A percentile compares a stretch with the other conserved stretches of the same genome.
phyloP scores from a whole-genome alignment of 2,113 vertebrate species.

The Gnathonemus echidnorhynchus region DNA sequence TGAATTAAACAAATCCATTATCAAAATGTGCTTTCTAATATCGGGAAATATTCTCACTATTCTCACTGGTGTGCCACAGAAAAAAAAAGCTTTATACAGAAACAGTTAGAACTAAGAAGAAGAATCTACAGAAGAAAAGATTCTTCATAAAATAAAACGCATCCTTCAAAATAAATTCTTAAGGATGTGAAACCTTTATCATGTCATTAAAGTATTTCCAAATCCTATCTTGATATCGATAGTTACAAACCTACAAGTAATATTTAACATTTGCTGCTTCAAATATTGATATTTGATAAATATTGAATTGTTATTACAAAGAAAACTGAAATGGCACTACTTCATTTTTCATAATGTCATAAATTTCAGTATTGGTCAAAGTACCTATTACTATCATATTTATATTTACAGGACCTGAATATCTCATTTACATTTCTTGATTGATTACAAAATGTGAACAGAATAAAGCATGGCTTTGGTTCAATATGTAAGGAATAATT shows the following conservation, averaged over 20 bases:
- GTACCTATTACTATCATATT: background rate
- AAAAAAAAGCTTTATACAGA: constrained; percentile 26
- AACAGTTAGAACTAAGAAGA: background rate
- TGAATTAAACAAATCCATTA: constrained; percentile 46
- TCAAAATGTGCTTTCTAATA: constrained; percentile 34
- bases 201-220: background rate
- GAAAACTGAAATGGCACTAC: background rate
- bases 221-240: background rate
- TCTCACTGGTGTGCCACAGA: constrained; percentile 16
- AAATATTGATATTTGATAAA: background rate
- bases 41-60: constrained; percentile 32
- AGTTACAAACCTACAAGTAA: background rate
- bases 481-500: too few relatives aligned
- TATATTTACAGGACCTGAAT: background rate
- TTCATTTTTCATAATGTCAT: background rate
- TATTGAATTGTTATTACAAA: background rate
- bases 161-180: background rate
- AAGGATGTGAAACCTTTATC: background rate
- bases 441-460: background rate
- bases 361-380: background rate
- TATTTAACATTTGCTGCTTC: background rate
- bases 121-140: background rate
- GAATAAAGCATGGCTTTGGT: background rate
- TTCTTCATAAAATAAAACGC: background rate
- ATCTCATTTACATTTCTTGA: background rate